A percentile compares a stretch with the other conserved stretches of the same genome.
Conservation (phyloP, 2,888 invertebrate species). For the Drosophila atripex region DNA sequence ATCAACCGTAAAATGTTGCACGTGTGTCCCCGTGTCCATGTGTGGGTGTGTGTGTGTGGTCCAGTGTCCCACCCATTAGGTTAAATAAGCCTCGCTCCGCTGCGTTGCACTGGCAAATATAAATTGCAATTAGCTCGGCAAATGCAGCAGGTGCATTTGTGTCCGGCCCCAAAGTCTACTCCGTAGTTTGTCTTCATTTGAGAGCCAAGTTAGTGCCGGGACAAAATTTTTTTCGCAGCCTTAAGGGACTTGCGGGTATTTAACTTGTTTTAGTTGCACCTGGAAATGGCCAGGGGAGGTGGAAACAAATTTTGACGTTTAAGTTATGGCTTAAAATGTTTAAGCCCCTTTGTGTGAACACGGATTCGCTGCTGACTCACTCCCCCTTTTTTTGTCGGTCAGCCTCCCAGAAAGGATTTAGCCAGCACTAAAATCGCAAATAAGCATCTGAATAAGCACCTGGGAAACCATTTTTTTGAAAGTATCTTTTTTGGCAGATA, state of each 20-base stretch:
- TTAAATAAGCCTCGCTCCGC: slow-evolving; percentile 40
- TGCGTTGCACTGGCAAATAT: slow-evolving; percentile 39
- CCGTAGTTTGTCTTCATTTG: slow-evolving; percentile 69
- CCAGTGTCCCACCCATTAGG: slow-evolving; percentile 33
- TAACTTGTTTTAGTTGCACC: slow-evolving; percentile 64
- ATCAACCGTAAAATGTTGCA: slow-evolving; percentile 41
- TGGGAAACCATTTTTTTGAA: slow-evolving; percentile 9
- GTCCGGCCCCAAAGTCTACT: slow-evolving; percentile 19
- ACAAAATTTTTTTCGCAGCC: slow-evolving; percentile 21
- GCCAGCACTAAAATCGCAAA: slow-evolving; percentile 15
- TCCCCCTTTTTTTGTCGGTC: slow-evolving; percentile 3
- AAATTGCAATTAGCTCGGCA: slow-evolving; percentile 55
- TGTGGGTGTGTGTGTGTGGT: slow-evolving; percentile 1
- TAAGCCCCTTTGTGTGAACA: slow-evolving; percentile 38
- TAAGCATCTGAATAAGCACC: slow-evolving; percentile 1
- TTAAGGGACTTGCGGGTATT: slow-evolving; percentile 55
- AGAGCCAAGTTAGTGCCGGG: slow-evolving; percentile 13
- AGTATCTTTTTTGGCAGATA: slow-evolving; percentile 28
- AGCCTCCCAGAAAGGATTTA: background rate
- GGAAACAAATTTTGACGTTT: slow-evolving; percentile 51
- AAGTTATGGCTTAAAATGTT: slow-evolving; percentile 72
- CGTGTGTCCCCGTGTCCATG: slow-evolving; percentile 2
- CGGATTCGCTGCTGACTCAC: slow-evolving; percentile 19
- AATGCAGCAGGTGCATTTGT: slow-evolving; percentile 53
- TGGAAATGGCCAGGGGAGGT: slow-evolving; percentile 24